Evolutionary conservation across 1,140 invertebrate species (phyloP), one percentile per base, ranked within the genome.

Genomic region (Eurosta solidaginis): DNA sequence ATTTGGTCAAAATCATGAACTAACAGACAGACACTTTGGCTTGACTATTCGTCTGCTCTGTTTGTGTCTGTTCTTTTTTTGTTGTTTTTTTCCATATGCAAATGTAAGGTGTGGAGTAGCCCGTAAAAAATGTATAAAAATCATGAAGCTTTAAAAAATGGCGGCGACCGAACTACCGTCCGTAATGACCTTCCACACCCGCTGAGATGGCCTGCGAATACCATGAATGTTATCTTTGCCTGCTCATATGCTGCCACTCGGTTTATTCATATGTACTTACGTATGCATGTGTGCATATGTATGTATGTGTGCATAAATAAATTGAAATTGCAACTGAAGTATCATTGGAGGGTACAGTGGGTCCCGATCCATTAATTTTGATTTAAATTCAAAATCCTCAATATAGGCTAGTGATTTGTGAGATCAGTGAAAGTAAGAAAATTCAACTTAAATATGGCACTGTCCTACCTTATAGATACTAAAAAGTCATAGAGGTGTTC

Each of bases 201-300:
- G 59, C 59, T 68, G 33, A 4, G 59, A 33, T 68, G 59, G 40
- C 59, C 59, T 68, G 33, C 33, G 59, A 68, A 68, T 68, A 20
- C 59, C 59, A 68, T 40, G 59, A 42, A 68, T 40, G 27, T 68
- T 68, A 68, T 68, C 59, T 68, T 40, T 68, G 59, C 36, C 33
- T 5, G 59, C 33, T 10, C 36, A 68, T 20, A 68, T 68, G 59
- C 59, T 22, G 20, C 29, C 33, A 36, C 29, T 7, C n/a, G n/a
- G n/a, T n/a, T n/a, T n/a, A n/a, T n/a, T n/a, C 22, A 33, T 59
- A 33, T 10, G 33, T n/a, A 20, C 3, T 49, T 12, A 1, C 7
- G 3, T 17, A 4, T 59, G 14, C 14, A 59, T 40, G 33, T n/a
- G 40, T 20, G 25, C 20, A 40, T 17, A 17, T 29, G 7, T 63